phyloP scores from a whole-genome alignment of 2,888 invertebrate genomes.

The Amiota mariae region DNA sequence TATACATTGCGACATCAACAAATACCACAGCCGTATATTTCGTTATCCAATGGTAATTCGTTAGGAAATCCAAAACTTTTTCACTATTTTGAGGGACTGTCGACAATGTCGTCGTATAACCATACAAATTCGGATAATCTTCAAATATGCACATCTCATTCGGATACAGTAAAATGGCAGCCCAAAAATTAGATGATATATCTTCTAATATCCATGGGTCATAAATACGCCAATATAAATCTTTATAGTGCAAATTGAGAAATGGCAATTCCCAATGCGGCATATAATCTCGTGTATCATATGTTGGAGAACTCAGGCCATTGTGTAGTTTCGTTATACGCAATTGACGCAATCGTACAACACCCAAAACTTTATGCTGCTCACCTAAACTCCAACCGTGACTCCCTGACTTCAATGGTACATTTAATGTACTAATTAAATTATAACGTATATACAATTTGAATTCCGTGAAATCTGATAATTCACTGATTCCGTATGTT shows the following conservation, averaged over 20 bases:
- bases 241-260: slow-evolving; percentile 41
- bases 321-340: slow-evolving; percentile 37
- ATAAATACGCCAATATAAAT: slow-evolving; percentile 58
- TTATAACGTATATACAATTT: slow-evolving; percentile 49
- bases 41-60: slow-evolving; percentile 57
- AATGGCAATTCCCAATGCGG: slow-evolving; percentile 43
- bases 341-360: slow-evolving; percentile 7
- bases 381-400: no score
- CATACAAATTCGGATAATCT: slow-evolving; percentile 46
- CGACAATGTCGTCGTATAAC: slow-evolving; percentile 54
- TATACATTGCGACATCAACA: slow-evolving; percentile 64
- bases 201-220: slow-evolving; percentile 53
- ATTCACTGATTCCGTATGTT: slow-evolving; percentile 24
- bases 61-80: slow-evolving; percentile 52
- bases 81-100: slow-evolving; percentile 53
- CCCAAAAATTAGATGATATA: slow-evolving; percentile 31
- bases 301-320: background rate
- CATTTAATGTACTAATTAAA: slow-evolving; percentile 48
- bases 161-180: slow-evolving; percentile 31
- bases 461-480: slow-evolving; percentile 48
- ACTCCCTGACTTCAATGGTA: background rate
- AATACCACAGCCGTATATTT: slow-evolving; percentile 51
- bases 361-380: slow-evolving; percentile 11
- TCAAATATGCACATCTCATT: slow-evolving; percentile 44
- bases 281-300: slow-evolving; percentile 51